Evolutionary conservation across 2,888 invertebrate genomes (phyloP).

Genomic region (Xanthorhoe spadicearia): DNA sequence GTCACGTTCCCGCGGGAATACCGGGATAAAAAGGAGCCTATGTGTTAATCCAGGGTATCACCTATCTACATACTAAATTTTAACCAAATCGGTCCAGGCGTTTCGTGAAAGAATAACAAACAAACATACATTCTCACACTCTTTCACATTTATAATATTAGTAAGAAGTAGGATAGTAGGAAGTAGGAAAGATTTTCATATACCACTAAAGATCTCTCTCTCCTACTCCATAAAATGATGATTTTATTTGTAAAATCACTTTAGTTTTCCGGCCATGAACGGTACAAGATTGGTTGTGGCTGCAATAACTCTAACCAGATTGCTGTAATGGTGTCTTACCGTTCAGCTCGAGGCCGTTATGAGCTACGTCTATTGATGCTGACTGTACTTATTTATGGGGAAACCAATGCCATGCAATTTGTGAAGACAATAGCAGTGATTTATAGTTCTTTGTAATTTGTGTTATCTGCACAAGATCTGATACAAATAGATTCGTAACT

Average conservation of each 20-base stretch:
- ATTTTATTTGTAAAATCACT: neutral
- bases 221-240: neutral
- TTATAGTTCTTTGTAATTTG: neutral
- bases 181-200: no score
- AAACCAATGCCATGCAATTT: constrained; percentile 1
- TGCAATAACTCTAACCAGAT: neutral
- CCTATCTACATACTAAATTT: no score
- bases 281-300: neutral
- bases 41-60: no score
- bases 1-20: no score
- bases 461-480: neutral
- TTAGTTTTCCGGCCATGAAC: constrained; percentile 1
- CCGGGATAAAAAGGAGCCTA: no score
- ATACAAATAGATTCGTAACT: neutral
- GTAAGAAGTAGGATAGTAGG: no score
- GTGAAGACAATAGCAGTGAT: neutral
- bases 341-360: neutral
- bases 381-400: constrained; percentile 1
- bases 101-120: no score
- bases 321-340: neutral
- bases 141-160: no score
- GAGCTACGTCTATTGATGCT: neutral
- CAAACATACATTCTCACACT: no score
- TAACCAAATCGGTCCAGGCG: no score
- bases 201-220: no score